phyloP scores from a whole-genome alignment of 2,888 invertebrate species.

The Catocala fraxini region DNA sequence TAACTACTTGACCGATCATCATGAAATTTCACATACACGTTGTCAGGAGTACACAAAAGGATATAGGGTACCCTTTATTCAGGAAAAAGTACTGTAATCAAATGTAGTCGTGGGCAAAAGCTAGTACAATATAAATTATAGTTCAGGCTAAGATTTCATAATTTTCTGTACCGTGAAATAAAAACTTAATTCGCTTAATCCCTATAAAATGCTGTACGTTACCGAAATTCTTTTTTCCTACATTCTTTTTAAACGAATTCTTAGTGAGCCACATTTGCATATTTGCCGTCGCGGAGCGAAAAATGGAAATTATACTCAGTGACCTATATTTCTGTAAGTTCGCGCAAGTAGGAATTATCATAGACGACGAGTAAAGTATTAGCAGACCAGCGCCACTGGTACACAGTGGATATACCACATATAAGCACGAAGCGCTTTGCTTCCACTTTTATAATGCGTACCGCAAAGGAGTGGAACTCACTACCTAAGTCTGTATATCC shows the following conservation, averaged over 20 bases:
- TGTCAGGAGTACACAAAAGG: no score
- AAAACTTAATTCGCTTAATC: conserved; percentile 19
- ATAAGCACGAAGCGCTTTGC: no score
- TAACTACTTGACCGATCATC: no score
- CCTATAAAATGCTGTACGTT: conserved; percentile 9
- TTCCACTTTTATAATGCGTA: no score
- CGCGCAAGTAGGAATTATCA: not conserved
- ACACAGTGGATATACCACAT: no score
- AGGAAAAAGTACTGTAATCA: no score
- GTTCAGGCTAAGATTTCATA: not conserved
- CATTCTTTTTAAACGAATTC: conserved; percentile 42
- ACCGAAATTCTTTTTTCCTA: conserved; percentile 24
- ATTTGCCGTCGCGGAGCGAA: conserved; percentile 32
- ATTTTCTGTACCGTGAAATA: not conserved
- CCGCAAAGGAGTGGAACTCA: no score
- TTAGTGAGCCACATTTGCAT: conserved; percentile 37
- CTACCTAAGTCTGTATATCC: no score
- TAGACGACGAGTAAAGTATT: not conserved
- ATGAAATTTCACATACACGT: no score
- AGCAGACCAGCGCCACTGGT: no score
- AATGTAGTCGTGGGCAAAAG: no score
- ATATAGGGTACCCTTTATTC: no score
- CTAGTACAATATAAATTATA: not conserved
- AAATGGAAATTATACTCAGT: conserved; percentile 40
- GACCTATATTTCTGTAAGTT: conserved; percentile 11